These are phyloP conservation scores for Pseudotriccus pelzelni DNA, from an alignment of 2,797 vertebrate species.

Conservation along the genomic window DNA sequence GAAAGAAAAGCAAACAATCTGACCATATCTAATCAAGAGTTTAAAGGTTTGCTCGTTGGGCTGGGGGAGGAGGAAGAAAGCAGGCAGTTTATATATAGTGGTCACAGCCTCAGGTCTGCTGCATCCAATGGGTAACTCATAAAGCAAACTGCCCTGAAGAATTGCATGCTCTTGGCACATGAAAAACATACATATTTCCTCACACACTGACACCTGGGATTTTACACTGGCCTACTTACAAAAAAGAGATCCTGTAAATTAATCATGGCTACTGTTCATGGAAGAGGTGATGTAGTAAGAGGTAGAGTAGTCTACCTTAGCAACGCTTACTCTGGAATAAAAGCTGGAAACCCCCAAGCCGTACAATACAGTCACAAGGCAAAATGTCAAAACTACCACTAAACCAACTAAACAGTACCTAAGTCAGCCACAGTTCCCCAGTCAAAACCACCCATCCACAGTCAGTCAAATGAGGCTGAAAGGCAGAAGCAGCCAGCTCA, in stretches of 20 bases:
- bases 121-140: not conserved
- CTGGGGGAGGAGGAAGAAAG: fast-evolving
- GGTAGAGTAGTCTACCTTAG: not conserved
- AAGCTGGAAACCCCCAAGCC: not conserved
- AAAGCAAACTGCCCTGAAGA: not conserved
- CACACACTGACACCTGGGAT: not conserved
- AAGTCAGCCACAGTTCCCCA: not conserved
- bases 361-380: not conserved
- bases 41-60: not conserved
- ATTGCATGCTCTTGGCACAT: not conserved
- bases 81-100: not conserved
- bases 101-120: not conserved
- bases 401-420: not conserved
- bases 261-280: not conserved
- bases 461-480: not conserved
- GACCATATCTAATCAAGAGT: not conserved
- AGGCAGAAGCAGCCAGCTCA: not conserved
- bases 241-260: not conserved
- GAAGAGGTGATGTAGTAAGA: not conserved
- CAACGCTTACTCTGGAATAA: not conserved
- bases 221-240: not conserved
- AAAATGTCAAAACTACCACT: not conserved
- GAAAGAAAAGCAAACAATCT: not conserved
- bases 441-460: not conserved
- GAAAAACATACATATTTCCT: not conserved